Percentiles rank a stretch among this genome's conserved stretches.
Evolutionary conservation across 2,888 invertebrate species (phyloP).

Genomic region (Acanthoscelides obtectus): DNA sequence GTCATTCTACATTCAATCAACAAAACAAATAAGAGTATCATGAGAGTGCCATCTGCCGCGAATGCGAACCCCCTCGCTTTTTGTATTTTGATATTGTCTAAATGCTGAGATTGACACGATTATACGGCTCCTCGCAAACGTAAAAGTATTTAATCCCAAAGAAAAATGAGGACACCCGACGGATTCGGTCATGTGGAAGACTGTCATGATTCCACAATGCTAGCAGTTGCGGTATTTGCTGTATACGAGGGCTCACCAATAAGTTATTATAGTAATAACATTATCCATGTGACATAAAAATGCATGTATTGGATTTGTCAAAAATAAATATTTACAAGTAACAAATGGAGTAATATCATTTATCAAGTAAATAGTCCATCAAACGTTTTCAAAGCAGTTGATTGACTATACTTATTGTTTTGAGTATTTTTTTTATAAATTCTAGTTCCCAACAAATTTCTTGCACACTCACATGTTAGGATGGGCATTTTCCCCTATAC

Average conservation of each 20-base stretch:
- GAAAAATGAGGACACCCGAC: slow-evolving; percentile 24
- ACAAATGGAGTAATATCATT: too few relatives aligned
- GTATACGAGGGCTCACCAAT: neutral
- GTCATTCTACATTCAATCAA: neutral
- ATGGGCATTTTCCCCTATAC: too few relatives aligned
- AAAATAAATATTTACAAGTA: too few relatives aligned
- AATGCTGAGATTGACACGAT: slow-evolving; percentile 32
- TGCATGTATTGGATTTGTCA: too few relatives aligned
- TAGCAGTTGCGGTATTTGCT: neutral
- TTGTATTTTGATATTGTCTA: slow-evolving; percentile 37
- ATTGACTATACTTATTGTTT: too few relatives aligned
- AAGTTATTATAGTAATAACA: too few relatives aligned
- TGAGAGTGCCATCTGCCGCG: neutral
- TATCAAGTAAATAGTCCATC: too few relatives aligned
- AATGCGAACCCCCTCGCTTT: neutral
- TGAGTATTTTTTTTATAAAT: too few relatives aligned
- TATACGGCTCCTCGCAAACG: slow-evolving; percentile 31
- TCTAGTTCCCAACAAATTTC: too few relatives aligned
- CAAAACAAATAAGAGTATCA: neutral
- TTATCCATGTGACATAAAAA: too few relatives aligned
- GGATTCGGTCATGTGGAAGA: slow-evolving; percentile 41
- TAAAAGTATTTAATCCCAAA: slow-evolving; percentile 33
- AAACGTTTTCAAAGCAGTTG: too few relatives aligned
- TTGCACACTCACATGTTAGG: too few relatives aligned
- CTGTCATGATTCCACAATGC: slow-evolving; percentile 25